These are phyloP conservation scores for Amphiduros pacificus DNA, from an alignment of 2,888 invertebrate genomes.

Conservation along the genomic window DNA sequence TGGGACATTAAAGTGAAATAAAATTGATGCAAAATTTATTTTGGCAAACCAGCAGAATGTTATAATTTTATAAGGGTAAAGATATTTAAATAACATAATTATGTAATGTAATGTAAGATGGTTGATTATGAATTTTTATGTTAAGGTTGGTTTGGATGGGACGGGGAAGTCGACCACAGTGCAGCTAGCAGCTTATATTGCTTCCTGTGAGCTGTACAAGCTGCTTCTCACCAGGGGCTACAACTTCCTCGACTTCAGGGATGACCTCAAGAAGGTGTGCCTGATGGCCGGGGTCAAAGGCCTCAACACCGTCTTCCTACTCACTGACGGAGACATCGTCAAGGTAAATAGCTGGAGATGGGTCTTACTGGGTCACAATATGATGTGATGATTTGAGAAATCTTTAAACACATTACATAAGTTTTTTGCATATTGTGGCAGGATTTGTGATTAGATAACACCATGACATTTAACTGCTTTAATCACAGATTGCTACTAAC, in stretches of 20 bases:
- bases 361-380: too few species aligned
- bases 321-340: slow-evolving; percentile 57
- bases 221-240: slow-evolving; percentile 55
- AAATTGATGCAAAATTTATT: too few species aligned
- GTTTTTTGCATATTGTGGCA: too few species aligned
- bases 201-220: slow-evolving; percentile 50
- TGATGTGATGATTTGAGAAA: too few species aligned
- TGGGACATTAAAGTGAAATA: too few species aligned
- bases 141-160: slow-evolving; percentile 42
- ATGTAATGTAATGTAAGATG: neutral
- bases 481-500: too few species aligned
- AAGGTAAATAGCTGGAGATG: slow-evolving; percentile 38
- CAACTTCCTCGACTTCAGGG: slow-evolving; percentile 50
- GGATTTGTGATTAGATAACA: too few species aligned
- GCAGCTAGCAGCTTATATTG: slow-evolving; percentile 52
- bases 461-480: too few species aligned
- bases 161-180: slow-evolving; percentile 51
- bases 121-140: neutral
- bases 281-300: slow-evolving; percentile 50
- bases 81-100: too few species aligned
- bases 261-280: slow-evolving; percentile 56
- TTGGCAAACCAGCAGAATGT: too few species aligned
- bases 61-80: too few species aligned
- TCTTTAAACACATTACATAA: too few species aligned
- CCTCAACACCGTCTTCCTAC: slow-evolving; percentile 50